These are phyloP conservation scores for Bombus consobrinus DNA, from an alignment of 1,140 invertebrate species.

Conservation along the genomic window DNA sequence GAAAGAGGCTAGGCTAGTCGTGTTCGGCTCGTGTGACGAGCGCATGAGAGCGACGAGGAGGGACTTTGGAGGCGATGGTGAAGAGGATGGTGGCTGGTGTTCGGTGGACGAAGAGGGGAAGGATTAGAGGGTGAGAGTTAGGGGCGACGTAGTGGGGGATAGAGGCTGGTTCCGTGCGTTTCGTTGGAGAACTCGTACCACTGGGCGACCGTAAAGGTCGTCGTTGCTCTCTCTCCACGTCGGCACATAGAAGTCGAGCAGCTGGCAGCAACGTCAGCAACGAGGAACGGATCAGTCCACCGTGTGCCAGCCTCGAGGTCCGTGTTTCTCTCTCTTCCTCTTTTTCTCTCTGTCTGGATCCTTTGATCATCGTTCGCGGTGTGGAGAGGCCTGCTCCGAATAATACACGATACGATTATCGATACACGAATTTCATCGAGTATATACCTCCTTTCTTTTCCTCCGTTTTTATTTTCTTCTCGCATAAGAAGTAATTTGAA, in stretches of 20 bases:
- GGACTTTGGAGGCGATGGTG: neutral
- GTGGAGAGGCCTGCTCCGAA: neutral
- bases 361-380: conserved; percentile 12
- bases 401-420: neutral
- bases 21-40: conserved; percentile 4
- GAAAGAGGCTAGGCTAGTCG: conserved; percentile 9
- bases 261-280: conserved; percentile 59
- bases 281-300: conserved; percentile 48
- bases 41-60: conserved; percentile 2
- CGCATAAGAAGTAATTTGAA: too few relatives aligned
- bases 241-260: conserved; percentile 51
- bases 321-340: neutral
- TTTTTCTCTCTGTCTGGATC: neutral
- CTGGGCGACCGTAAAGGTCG: conserved; percentile 66
- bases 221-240: conserved; percentile 61
- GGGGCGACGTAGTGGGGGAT: conserved; percentile 21
- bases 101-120: neutral
- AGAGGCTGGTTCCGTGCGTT: conserved; percentile 55
- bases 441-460: too few relatives aligned
- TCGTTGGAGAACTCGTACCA: conserved; percentile 67
- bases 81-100: conserved; percentile 1
- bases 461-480: too few relatives aligned
- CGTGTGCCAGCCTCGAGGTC: conserved; percentile 31
- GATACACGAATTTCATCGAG: neutral
- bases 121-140: conserved; percentile 20